Conservation (phyloP, 2,113 vertebrate genomes). For the Hypocryptadius cinnamomeus region DNA sequence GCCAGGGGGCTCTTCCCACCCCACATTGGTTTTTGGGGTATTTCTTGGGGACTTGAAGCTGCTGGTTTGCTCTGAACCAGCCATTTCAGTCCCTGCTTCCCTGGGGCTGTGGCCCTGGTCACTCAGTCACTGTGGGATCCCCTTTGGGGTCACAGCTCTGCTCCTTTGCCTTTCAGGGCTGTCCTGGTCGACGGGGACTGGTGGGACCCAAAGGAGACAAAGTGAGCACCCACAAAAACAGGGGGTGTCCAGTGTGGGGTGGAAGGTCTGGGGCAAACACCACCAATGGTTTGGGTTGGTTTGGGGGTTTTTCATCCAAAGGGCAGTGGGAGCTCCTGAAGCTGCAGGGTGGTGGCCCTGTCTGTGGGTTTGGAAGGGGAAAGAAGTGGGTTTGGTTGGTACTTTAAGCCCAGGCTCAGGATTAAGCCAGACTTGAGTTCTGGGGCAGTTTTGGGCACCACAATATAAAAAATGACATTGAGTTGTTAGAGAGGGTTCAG, state of each 20-base stretch:
- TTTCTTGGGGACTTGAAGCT: neutral
- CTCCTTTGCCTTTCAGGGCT: conserved; percentile 72
- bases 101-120: neutral
- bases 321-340: neutral
- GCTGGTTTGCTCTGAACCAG: neutral
- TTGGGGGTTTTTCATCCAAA: neutral
- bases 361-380: neutral
- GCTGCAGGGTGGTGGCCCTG: neutral
- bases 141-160: neutral
- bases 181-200: conserved; percentile 71
- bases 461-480: neutral
- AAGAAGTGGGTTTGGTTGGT: neutral
- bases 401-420: neutral
- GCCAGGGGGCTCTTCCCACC: neutral
- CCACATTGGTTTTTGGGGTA: accelerated
- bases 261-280: neutral
- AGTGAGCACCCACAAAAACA: conserved; percentile 48
- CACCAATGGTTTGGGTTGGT: accelerated
- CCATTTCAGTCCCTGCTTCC: neutral
- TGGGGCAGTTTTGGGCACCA: neutral
- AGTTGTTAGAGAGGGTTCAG: accelerated
- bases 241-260: accelerated
- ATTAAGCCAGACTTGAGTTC: neutral
- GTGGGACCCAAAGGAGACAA: conserved; percentile 83
- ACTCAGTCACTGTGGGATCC: neutral